Percentiles rank a stretch among this genome's conserved stretches.
Evolutionary conservation across 1,140 invertebrate genomes (phyloP).

Genomic region (Zaprionus nigranus): DNA sequence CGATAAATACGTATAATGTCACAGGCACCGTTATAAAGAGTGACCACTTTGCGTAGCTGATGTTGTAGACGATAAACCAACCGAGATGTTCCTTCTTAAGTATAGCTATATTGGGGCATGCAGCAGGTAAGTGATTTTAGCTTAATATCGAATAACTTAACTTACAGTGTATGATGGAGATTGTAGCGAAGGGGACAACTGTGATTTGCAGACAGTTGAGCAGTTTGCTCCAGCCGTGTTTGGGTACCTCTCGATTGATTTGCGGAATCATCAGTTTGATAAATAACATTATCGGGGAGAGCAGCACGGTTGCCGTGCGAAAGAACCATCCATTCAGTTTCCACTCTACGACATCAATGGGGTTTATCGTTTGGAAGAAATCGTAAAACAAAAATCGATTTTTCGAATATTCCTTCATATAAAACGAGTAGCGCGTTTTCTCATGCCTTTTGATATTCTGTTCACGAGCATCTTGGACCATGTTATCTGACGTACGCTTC

Average conservation of each 20-base stretch:
- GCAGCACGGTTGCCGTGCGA: background rate
- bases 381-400: slow-evolving; percentile 40
- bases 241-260: slow-evolving; percentile 42
- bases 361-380: slow-evolving; percentile 32
- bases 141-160: background rate
- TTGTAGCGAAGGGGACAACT: slow-evolving; percentile 19
- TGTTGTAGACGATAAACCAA: slow-evolving; percentile 22
- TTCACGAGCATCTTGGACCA: too few species aligned
- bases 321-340: background rate
- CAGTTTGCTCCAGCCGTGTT: slow-evolving; percentile 65
- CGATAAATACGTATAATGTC: slow-evolving; percentile 26
- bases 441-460: too few species aligned
- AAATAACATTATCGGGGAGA: slow-evolving; percentile 25
- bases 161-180: slow-evolving; percentile 32
- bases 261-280: slow-evolving; percentile 33
- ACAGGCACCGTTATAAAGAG: slow-evolving; percentile 39
- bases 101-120: slow-evolving; percentile 13
- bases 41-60: slow-evolving; percentile 19
- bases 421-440: background rate
- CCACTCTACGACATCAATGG: slow-evolving; percentile 45
- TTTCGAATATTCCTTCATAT: slow-evolving; percentile 24
- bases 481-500: background rate
- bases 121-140: background rate
- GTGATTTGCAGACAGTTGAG: slow-evolving; percentile 58
- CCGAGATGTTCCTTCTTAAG: background rate